Base-by-base conservation (phyloP, 1,140 invertebrate genomes). In the Rhopalosiphum padi region DNA sequence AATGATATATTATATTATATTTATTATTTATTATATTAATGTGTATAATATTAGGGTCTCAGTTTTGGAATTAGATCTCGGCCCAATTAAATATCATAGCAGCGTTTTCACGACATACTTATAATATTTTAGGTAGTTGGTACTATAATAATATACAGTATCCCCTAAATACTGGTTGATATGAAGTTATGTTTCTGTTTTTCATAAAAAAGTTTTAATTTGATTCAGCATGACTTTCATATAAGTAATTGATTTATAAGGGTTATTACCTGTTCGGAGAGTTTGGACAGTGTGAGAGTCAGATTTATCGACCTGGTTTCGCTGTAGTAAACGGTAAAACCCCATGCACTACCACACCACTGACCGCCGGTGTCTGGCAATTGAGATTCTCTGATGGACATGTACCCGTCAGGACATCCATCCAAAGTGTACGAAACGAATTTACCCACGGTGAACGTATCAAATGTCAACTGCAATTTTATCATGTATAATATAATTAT, bases 291-390 rank as follows among this genome's bases (percentile, higher is more conserved):
- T 94, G 96, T 96, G 82, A 98, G 95, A 37, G 97, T 97, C 94
- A 98, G 95, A 95, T 97, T 97, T 94, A 98, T 96, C 93, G 97
- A 97, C 93, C 96, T 95, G 41, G 97, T 97, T 95, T 98, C 97
- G 95, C 97, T 97, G 95, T 98, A 98, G 95, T 98, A 98, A 48
- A 98, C 97, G 1, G 97, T 97, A 95, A 97, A 97, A 46, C 97
- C 97, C 97, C 97, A 97, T 11, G 97, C 97, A 77, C 97, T 97
- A 35, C 97, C 97, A 94, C 97, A 98, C 97, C 97, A 98, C 95
- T 97, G 97, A 5, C 97, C 97, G n/a, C 96, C 97, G 25, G 97
- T 97, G 18, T 96, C 96, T 3, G 97, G 97, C 5, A 97, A 96
- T 94, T 96, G 97, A 48, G 96, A 95, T 95, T 98, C 97, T 94